These are phyloP conservation scores for Lycaena phlaeas DNA, from an alignment of 2,888 invertebrate species.

Conservation along the genomic window DNA sequence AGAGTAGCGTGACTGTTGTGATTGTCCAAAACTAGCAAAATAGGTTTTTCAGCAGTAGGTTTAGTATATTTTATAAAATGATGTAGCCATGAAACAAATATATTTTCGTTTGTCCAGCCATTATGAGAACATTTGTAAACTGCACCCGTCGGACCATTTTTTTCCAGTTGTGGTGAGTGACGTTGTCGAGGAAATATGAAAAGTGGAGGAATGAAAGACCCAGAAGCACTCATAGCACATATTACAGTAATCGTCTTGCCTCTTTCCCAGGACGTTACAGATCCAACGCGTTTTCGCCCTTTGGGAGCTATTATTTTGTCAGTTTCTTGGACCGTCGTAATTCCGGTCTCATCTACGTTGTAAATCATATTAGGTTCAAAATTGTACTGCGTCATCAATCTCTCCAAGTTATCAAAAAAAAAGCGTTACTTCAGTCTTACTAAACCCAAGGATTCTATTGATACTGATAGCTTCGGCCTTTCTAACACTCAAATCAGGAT, in stretches of 20 bases:
- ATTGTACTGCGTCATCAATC: slow-evolving; percentile 12
- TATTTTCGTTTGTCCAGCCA: slow-evolving; percentile 15
- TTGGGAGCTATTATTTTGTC: slow-evolving; percentile 17
- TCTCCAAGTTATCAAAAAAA: slow-evolving; percentile 19
- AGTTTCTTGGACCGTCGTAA: slow-evolving; percentile 17
- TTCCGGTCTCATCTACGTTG: slow-evolving; percentile 19
- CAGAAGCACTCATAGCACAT: slow-evolving; percentile 20
- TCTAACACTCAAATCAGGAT: slow-evolving; percentile 22
- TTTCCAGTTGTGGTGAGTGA: slow-evolving; percentile 18
- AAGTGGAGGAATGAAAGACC: slow-evolving; percentile 17
- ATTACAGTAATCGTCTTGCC: slow-evolving; percentile 18
- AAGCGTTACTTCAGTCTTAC: slow-evolving; percentile 14
- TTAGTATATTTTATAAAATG: slow-evolving; percentile 15
- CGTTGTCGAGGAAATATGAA: slow-evolving; percentile 19
- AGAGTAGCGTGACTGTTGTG: slow-evolving; percentile 17
- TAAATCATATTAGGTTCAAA: slow-evolving; percentile 13
- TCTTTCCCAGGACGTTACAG: slow-evolving; percentile 18
- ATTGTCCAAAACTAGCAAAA: slow-evolving; percentile 12
- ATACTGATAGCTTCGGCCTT: slow-evolving; percentile 19
- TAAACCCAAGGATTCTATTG: slow-evolving; percentile 19
- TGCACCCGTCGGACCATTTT: slow-evolving; percentile 18
- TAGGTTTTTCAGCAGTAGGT: slow-evolving; percentile 9
- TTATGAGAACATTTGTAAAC: slow-evolving; percentile 17
- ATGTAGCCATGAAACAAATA: slow-evolving; percentile 12
- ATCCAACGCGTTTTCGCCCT: slow-evolving; percentile 17